These are phyloP conservation scores for Catharus bicknelli DNA, from an alignment of 2,113 vertebrate genomes.

Conservation along the genomic window DNA sequence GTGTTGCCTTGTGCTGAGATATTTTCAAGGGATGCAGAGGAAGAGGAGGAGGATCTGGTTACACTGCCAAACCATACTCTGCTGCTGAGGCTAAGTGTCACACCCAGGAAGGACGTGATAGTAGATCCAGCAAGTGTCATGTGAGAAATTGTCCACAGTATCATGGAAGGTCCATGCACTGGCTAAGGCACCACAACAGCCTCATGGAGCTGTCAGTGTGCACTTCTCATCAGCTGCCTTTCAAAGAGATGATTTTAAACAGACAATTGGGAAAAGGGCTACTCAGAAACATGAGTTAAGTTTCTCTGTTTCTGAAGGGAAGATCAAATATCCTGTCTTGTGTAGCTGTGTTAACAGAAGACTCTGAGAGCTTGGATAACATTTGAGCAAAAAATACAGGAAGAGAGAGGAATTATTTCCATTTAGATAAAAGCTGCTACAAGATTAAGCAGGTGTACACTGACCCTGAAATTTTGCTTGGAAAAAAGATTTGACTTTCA, in stretches of 20 bases:
- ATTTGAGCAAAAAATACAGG: neutral
- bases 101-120: accelerated
- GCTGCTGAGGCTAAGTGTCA: neutral
- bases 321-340: neutral
- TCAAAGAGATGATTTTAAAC: neutral
- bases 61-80: accelerated
- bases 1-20: neutral
- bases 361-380: neutral
- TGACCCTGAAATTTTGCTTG: neutral
- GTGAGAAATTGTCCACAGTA: accelerated
- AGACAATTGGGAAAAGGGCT: neutral
- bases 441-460: neutral
- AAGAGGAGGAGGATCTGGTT: neutral
- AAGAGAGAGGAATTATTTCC: neutral
- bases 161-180: neutral
- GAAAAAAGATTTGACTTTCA: neutral
- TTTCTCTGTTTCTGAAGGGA: neutral
- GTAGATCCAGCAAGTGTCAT: neutral
- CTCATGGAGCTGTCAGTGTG: neutral
- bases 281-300: neutral
- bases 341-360: neutral
- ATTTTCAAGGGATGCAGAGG: neutral
- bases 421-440: neutral
- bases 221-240: neutral
- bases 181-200: neutral